Conservation (phyloP, 1,140 invertebrate species). For the Ooceraea biroi region DNA sequence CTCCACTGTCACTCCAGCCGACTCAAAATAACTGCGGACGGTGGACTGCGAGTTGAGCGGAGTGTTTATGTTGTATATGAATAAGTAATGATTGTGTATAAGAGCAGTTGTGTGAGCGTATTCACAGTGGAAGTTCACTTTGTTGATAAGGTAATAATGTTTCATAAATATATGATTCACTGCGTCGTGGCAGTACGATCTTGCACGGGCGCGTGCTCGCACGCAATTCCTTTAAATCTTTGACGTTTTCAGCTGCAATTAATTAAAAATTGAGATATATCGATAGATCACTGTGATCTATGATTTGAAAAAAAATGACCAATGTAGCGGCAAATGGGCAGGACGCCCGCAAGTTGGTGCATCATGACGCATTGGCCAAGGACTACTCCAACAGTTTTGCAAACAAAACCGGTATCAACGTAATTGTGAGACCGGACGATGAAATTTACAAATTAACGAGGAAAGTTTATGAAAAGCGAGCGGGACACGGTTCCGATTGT, state of each 20-base stretch:
- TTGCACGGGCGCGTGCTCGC: background rate
- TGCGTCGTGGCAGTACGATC: too few relatives aligned
- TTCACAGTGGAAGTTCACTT: background rate
- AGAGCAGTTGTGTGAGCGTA: background rate
- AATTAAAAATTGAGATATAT: background rate
- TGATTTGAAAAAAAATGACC: conserved; percentile 13
- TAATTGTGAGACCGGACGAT: background rate
- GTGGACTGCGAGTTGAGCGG: too few relatives aligned
- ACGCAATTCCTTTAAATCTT: conserved; percentile 10
- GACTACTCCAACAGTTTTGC: conserved; percentile 1
- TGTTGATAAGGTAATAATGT: background rate
- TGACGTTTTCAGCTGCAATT: conserved; percentile 13
- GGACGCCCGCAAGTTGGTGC: background rate
- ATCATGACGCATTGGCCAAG: background rate
- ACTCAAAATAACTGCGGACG: too few relatives aligned
- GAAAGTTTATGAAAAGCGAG: background rate
- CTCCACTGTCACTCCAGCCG: too few relatives aligned
- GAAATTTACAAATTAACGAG: background rate
- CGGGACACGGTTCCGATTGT: background rate
- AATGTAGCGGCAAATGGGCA: background rate
- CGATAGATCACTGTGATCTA: background rate
- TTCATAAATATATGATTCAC: background rate
- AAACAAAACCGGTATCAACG: background rate
- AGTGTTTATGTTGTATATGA: too few relatives aligned
- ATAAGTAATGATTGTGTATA: too few relatives aligned